Conservation (phyloP, 2,888 invertebrate genomes). For the Machimus atricapillus region DNA sequence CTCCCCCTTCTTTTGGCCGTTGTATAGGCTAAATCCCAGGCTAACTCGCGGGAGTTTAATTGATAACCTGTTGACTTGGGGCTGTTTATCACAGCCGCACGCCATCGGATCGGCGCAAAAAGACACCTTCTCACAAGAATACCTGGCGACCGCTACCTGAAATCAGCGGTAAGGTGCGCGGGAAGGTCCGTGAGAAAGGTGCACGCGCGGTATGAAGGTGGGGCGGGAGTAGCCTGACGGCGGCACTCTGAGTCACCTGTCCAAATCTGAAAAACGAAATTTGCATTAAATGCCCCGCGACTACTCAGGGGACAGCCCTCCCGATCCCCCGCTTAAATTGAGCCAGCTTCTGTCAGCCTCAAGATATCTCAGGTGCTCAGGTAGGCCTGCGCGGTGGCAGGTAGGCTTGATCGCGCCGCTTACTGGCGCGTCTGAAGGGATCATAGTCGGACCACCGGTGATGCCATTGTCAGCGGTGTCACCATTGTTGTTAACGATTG, state of each 20-base stretch:
- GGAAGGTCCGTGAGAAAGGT: not conserved
- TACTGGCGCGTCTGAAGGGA: slow-evolving; percentile 6
- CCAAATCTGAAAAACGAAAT: slow-evolving; percentile 21
- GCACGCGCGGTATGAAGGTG: not conserved
- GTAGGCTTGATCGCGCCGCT: not conserved
- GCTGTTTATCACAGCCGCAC: slow-evolving; percentile 33
- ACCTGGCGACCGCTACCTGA: slow-evolving; percentile 1
- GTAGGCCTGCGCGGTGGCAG: not conserved
- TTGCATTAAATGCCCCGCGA: slow-evolving; percentile 3
- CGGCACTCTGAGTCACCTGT: slow-evolving; percentile 17
- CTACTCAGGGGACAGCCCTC: not conserved
- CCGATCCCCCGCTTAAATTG: not conserved
- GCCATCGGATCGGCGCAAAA: slow-evolving; percentile 1
- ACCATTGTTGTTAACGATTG: slow-evolving; percentile 33
- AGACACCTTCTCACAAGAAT: slow-evolving; percentile 27
- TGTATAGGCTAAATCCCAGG: not conserved
- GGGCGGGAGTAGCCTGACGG: not conserved
- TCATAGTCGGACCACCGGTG: slow-evolving; percentile 1
- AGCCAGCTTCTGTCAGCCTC: not conserved
- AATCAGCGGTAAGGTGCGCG: not conserved
- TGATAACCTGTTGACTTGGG: slow-evolving; percentile 37
- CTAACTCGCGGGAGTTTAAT: slow-evolving; percentile 29
- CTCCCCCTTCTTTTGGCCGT: not conserved
- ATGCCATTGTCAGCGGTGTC: slow-evolving; percentile 3
- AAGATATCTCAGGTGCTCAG: not conserved